A percentile compares a stretch with the other conserved stretches of the same genome.
These are phyloP conservation scores for Nineta flava DNA, from an alignment of 2,888 invertebrate genomes.

Conservation along the genomic window DNA sequence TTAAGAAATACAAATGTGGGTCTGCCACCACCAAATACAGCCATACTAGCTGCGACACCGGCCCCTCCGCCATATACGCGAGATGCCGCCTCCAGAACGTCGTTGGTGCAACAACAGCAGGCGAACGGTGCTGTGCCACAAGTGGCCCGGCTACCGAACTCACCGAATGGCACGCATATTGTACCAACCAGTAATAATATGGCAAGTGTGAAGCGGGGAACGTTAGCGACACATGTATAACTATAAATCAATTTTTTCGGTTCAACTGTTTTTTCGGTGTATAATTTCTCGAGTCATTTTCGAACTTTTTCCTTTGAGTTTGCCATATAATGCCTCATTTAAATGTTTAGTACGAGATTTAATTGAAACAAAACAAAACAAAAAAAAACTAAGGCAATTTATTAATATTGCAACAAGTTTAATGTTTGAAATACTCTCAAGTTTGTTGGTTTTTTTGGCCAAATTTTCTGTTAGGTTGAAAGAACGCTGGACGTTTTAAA, in stretches of 20 bases:
- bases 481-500: too few species aligned
- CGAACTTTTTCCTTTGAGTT: not conserved
- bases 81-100: conserved; percentile 48
- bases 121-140: conserved; percentile 34
- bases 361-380: too few species aligned
- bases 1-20: conserved; percentile 50
- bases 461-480: too few species aligned
- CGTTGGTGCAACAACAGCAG: conserved; percentile 23
- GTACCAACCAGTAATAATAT: conserved; percentile 37
- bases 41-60: conserved; percentile 30
- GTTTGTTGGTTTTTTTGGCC: too few species aligned
- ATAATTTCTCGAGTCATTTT: too few species aligned
- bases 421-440: too few species aligned
- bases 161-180: conserved; percentile 35
- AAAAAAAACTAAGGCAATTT: too few species aligned
- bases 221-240: conserved; percentile 52
- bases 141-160: conserved; percentile 31
- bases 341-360: too few species aligned
- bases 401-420: too few species aligned
- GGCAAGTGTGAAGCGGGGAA: conserved; percentile 42
- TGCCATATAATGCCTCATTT: not conserved
- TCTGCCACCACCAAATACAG: conserved; percentile 46
- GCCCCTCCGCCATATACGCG: conserved; percentile 64
- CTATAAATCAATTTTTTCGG: conserved; percentile 4
- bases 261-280: not conserved